Conservation (phyloP, 2,888 invertebrate species). For the Heliconius cydno region DNA sequence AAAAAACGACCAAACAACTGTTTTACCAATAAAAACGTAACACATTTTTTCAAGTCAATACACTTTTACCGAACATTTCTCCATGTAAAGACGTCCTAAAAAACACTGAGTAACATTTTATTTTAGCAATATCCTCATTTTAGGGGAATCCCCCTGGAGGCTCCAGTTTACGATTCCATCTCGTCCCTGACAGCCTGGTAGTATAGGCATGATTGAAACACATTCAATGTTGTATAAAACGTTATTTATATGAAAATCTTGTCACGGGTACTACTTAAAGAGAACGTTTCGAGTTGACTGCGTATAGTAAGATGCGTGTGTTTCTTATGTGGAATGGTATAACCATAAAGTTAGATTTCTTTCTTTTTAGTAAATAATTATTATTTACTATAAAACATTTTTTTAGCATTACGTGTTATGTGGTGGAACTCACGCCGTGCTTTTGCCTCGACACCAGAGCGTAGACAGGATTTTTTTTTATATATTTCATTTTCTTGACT, state of each 20-base stretch:
- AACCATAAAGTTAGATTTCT: background rate
- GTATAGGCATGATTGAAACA: constrained; percentile 40
- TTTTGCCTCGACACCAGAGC: background rate
- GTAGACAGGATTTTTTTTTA: background rate
- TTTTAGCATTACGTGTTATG: background rate
- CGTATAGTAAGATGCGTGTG: background rate
- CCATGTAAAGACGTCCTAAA: constrained; percentile 30
- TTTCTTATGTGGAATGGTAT: background rate
- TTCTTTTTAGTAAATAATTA: background rate
- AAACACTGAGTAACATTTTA: constrained; percentile 46
- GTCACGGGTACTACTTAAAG: constrained; percentile 18
- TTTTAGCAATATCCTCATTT: constrained; percentile 51
- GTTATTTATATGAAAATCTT: constrained; percentile 35
- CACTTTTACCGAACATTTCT: constrained; percentile 20
- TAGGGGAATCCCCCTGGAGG: constrained; percentile 44
- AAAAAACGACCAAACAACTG: constrained; percentile 21
- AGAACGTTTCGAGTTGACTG: constrained; percentile 17
- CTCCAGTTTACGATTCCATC: constrained; percentile 50
- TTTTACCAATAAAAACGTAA: constrained; percentile 31
- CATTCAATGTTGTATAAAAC: constrained; percentile 33
- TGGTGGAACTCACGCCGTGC: background rate
- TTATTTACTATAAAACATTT: no score
- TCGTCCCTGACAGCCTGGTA: constrained; percentile 38
- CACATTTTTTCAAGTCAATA: constrained; percentile 31
- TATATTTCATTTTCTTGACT: background rate